Evolutionary conservation across 2,797 vertebrate genomes (phyloP).

Genomic region (Erithacus rubecula): DNA sequence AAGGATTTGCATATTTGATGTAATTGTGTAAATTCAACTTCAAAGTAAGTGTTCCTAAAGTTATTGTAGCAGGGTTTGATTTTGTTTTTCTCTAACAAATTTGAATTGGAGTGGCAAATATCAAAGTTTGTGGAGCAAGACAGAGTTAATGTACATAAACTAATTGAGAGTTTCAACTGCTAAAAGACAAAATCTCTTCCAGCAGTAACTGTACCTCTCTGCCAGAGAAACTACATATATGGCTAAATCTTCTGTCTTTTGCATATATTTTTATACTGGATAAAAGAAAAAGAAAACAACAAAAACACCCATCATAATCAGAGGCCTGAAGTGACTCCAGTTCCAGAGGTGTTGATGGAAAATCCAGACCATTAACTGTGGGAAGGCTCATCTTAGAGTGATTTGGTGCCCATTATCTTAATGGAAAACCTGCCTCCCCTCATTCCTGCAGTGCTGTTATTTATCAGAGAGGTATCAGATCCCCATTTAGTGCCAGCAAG

Average conservation of each 20-base stretch:
- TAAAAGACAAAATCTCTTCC: not conserved
- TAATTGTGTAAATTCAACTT: not conserved
- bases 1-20: not conserved
- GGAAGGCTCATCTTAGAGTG: conserved; percentile 2
- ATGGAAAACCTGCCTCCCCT: not conserved
- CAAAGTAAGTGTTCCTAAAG: not conserved
- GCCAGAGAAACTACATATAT: not conserved
- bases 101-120: not conserved
- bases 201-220: not conserved
- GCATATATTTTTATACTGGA: not conserved
- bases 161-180: not conserved
- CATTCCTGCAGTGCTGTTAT: not conserved
- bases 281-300: not conserved
- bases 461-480: not conserved
- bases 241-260: not conserved
- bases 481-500: not conserved
- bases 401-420: not conserved
- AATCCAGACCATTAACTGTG: not conserved
- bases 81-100: not conserved
- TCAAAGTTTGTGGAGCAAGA: not conserved
- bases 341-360: not conserved
- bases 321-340: not conserved
- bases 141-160: not conserved
- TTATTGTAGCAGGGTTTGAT: not conserved
- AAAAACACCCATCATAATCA: not conserved